Evolutionary conservation across 37 sponge, comb jelly and placozoan species (phyloP), one percentile per base, ranked within the genome.

Genomic region (Diacarnus erythraeanus): DNA sequence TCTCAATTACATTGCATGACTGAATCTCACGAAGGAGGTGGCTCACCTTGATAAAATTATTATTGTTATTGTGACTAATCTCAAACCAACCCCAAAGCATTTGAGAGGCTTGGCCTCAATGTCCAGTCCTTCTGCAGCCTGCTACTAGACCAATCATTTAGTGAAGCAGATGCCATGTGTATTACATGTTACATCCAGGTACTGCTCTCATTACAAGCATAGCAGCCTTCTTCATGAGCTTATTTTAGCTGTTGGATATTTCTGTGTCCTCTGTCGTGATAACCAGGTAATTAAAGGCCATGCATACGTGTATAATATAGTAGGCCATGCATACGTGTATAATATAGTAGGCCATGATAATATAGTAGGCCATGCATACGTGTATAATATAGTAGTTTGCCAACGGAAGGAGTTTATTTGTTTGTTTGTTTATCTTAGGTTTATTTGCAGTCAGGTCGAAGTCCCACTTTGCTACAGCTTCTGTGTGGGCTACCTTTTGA

Each of bases 401-500:
- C n/a, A n/a, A n/a, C n/a, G n/a, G 8, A 27, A 25, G 30, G 30
- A n/a, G 8, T 63, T 63, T 15, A 4, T 15, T 69, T 31, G 9
- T 8, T 59, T 1, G 2, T 15, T 26, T 20, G 4, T 64, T 23
- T 27, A 8, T 21, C 68, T 39, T 39, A 92, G 93, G 82, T 83
- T 0, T 88, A 91, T 37, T 72, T 96, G 40, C 94, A 90, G 59
- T 82, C 94, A 18, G 94, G 97, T 8, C 69, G 94, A n/a, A 89
- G 91, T 34, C 94, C 94, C 18, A 96, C 97, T 39, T 77, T 96
- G 38, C 74, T 96, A 0, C 97, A 96, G 67, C 83, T 87, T 1
- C 79, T 96, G 25, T 93, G 95, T 84, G 78, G 64, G 0, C 87
- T 96, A 2, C 97, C 97, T 0, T 96, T 96, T 72, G 84, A 90